Conservation (phyloP, 1,140 invertebrate species). For the Eupeodes corollae region DNA sequence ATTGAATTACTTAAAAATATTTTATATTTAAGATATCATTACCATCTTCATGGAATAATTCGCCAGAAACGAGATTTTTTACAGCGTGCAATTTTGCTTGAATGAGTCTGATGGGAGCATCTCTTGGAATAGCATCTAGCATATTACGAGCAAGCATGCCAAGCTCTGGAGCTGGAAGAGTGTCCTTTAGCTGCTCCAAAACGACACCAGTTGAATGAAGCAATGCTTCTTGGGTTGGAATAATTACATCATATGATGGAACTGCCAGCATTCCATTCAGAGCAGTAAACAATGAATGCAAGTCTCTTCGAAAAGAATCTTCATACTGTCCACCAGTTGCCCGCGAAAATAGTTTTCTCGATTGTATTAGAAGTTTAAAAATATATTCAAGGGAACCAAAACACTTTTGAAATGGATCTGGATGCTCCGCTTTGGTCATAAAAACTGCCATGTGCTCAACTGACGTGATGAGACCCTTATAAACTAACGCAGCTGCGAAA, state of each 20-base stretch:
- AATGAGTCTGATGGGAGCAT: conserved; percentile 48
- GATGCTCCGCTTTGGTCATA: conserved; percentile 70
- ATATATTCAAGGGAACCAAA: conserved; percentile 87
- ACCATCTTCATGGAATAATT: conserved; percentile 59
- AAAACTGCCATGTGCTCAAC: conserved; percentile 85
- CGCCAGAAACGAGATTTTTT: conserved; percentile 56
- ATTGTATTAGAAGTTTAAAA: conserved; percentile 91
- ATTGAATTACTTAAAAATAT: background rate
- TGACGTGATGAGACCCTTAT: conserved; percentile 80
- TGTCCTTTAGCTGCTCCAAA: conserved; percentile 49
- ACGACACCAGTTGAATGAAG: conserved; percentile 39
- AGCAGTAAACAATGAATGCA: conserved; percentile 62
- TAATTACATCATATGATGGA: conserved; percentile 56
- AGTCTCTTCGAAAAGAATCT: conserved; percentile 68
- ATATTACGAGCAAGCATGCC: conserved; percentile 56
- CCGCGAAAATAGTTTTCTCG: conserved; percentile 73
- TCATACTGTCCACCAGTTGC: conserved; percentile 80
- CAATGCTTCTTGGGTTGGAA: conserved; percentile 59
- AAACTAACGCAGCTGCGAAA: conserved; percentile 90
- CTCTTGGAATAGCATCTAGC: conserved; percentile 53
- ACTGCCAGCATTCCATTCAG: conserved; percentile 65
- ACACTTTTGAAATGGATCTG: conserved; percentile 81
- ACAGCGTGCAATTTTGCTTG: conserved; percentile 65
- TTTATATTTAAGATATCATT: conserved; percentile 8
- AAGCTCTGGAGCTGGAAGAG: conserved; percentile 53